These are phyloP conservation scores for Euproctis similis DNA, from an alignment of 2,888 invertebrate species.

Conservation along the genomic window DNA sequence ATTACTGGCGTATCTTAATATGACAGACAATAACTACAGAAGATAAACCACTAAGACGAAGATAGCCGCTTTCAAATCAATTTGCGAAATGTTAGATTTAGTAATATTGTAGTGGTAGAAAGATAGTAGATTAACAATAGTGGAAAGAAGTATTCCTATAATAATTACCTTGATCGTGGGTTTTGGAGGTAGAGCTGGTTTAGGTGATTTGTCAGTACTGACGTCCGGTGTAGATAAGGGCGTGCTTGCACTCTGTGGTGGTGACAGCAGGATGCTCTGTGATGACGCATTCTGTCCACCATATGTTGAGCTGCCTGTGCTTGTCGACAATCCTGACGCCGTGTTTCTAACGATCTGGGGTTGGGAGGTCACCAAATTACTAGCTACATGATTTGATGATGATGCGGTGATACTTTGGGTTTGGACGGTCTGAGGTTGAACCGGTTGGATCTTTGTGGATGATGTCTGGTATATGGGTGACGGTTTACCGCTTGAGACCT, in stretches of 20 bases:
- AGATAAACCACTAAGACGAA: no score
- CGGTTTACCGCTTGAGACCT: conserved; percentile 79
- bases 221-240: conserved; percentile 74
- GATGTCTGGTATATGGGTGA: conserved; percentile 88
- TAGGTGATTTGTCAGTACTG: conserved; percentile 75
- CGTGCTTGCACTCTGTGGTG: conserved; percentile 78
- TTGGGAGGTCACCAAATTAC: conserved; percentile 65
- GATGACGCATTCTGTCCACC: conserved; percentile 54
- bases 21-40: background rate
- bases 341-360: conserved; percentile 71
- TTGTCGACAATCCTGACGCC: conserved; percentile 64
- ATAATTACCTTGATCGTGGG: conserved; percentile 80
- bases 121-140: no score
- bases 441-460: conserved; percentile 87
- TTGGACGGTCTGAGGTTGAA: conserved; percentile 84
- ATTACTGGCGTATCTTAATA: no score
- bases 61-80: no score
- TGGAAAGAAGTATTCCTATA: no score
- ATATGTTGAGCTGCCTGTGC: conserved; percentile 60
- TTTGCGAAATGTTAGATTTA: no score
- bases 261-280: conserved; percentile 70
- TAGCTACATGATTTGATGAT: conserved; percentile 62
- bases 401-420: conserved; percentile 51
- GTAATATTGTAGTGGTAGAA: no score
- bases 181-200: conserved; percentile 90